Evolutionary conservation across 2,797 vertebrate species (phyloP), one percentile per base, ranked within the genome.

Genomic region (Limosa lapponica): DNA sequence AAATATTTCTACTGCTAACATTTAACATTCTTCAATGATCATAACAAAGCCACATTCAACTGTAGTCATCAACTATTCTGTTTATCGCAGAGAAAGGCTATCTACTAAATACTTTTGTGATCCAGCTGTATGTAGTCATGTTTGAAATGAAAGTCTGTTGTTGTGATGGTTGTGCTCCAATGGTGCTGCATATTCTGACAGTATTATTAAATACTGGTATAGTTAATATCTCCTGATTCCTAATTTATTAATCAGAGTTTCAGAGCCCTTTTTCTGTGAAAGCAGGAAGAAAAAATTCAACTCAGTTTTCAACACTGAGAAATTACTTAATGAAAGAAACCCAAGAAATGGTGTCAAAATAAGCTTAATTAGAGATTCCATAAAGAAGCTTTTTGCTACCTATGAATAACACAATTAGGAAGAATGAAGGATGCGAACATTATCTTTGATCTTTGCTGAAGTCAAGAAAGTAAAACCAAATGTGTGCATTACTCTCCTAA

Each of bases 401-500:
- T 75, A 58, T 51, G 41, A 90, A 86, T 86, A 92, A 34, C n/a
- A 93, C 65, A 93, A 1, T 28, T 78, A 88, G 30, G 25, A 66
- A 95, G 15, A 25, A 69, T 36, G 19, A 95, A 91, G 34, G 48
- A n/a, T 54, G 39, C 51, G 24, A 71, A 82, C 65, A 59, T 71
- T 71, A 84, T 49, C 27, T 90, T 95, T 96, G 64, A 92, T 89
- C 57, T 78, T 93, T 79, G 25, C 25, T 81, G 73, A 89, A 92
- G 89, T 91, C 32, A 92, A 91, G 41, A 51, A 95, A 89, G 24
- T 55, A 89, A 93, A 91, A 91, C 37, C 70, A 94, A 77, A 82
- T n/a, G 41, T 37, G 14, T 91, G 36, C 24, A 64, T 73, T 30
- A 49, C 23, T 87, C 18, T 92, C 62, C 52, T 87, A 51, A 52